Evolutionary conservation across 2,797 vertebrate species (phyloP).

Genomic region (Chelidonichthys spinosus): DNA sequence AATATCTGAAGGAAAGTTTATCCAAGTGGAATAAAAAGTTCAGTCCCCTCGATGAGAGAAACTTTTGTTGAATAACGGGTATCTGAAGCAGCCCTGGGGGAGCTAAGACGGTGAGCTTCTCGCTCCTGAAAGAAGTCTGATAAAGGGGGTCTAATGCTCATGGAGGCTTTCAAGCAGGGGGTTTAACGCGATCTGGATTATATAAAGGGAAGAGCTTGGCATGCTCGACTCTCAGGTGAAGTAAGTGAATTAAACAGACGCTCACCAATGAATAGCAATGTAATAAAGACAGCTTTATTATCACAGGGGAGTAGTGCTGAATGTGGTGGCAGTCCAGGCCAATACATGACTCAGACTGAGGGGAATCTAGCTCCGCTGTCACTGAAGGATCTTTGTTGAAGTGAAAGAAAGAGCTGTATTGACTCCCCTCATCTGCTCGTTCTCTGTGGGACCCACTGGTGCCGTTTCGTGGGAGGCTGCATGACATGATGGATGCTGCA

Average conservation of each 20-base stretch:
- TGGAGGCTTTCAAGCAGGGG: slow-evolving; percentile 9
- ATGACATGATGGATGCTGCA: slow-evolving; percentile 45
- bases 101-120: slow-evolving; percentile 49
- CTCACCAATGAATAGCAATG: slow-evolving; percentile 42
- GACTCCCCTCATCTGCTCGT: slow-evolving; percentile 69
- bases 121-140: slow-evolving; percentile 30
- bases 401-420: slow-evolving; percentile 76
- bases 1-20: slow-evolving; percentile 49
- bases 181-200: slow-evolving; percentile 54
- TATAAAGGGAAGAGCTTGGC: slow-evolving; percentile 42
- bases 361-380: slow-evolving; percentile 72
- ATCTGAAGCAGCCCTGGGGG: slow-evolving; percentile 2
- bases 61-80: slow-evolving; percentile 26
- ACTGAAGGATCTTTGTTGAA: slow-evolving; percentile 76
- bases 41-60: slow-evolving; percentile 29
- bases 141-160: slow-evolving; percentile 48
- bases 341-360: slow-evolving; percentile 73
- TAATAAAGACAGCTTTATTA: slow-evolving; percentile 49
- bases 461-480: slow-evolving; percentile 64
- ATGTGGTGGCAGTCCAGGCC: slow-evolving; percentile 50
- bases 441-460: slow-evolving; percentile 53
- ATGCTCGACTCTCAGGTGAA: slow-evolving; percentile 42
- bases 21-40: slow-evolving; percentile 42
- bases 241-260: slow-evolving; percentile 46
- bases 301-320: slow-evolving; percentile 48